A percentile compares a stretch with the other conserved stretches of the same genome.
Conservation (phyloP, 2,797 vertebrate genomes). For the Numenius phaeopus region DNA sequence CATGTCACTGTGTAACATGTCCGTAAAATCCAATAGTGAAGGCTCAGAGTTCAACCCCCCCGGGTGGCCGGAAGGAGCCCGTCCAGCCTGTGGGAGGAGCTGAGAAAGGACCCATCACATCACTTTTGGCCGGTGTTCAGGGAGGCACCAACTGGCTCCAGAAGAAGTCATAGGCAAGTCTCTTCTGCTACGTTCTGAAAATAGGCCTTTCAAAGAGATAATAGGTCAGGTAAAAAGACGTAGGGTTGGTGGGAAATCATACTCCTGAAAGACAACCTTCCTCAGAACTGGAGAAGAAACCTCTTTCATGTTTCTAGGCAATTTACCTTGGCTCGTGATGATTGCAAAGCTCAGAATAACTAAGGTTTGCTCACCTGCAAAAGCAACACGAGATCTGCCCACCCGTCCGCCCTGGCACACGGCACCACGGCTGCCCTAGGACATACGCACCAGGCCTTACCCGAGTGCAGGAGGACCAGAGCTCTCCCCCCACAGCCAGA, state of each 20-base stretch:
- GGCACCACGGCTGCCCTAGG: not conserved
- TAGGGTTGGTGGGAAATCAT: not conserved
- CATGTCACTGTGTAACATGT: not conserved
- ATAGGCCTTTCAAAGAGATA: not conserved
- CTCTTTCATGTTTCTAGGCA: not conserved
- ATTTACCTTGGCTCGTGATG: not conserved
- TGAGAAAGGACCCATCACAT: not conserved
- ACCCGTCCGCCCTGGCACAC: not conserved
- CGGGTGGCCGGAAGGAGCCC: not conserved
- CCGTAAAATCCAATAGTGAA: not conserved
- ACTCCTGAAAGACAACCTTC: not conserved
- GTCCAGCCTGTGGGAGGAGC: not conserved
- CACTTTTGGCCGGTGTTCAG: not conserved
- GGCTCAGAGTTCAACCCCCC: not conserved
- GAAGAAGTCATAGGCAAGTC: not conserved
- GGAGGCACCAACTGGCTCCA: not conserved
- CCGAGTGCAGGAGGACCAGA: not conserved
- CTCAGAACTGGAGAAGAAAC: constrained; percentile 41
- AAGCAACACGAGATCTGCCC: not conserved
- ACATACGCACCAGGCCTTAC: not conserved
- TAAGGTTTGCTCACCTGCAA: constrained; percentile 5
- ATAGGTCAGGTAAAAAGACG: not conserved
- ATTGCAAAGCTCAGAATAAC: not conserved
- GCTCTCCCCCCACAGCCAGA: constrained; percentile 4
- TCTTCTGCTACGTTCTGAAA: not conserved